A percentile compares a stretch with the other conserved stretches of the same genome.
These are phyloP conservation scores for Nasonia giraulti DNA, from an alignment of 1,140 invertebrate genomes.

Conservation along the genomic window DNA sequence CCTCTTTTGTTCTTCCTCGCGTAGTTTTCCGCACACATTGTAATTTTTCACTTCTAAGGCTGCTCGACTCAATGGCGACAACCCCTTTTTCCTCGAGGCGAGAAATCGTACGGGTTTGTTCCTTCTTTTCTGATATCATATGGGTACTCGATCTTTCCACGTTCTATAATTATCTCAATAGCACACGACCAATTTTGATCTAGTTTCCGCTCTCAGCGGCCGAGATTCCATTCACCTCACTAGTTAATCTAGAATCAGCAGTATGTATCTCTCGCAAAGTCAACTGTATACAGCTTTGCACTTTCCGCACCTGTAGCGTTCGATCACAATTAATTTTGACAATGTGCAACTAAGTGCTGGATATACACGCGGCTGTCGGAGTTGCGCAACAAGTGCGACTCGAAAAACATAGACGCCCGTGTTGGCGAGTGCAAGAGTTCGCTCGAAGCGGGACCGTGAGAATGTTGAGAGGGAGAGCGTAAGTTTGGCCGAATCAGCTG, in stretches of 20 bases:
- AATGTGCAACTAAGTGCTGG: constrained; percentile 8
- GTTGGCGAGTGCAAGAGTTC: neutral
- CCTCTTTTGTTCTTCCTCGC: constrained; percentile 2
- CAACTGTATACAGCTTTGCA: neutral
- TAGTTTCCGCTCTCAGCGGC: too few relatives aligned
- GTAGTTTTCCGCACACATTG: neutral
- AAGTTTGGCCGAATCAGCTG: neutral
- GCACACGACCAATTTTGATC: too few relatives aligned
- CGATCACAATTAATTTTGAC: constrained; percentile 23
- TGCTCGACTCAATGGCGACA: neutral
- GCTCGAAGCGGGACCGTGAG: constrained; percentile 31
- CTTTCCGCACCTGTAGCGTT: too few relatives aligned
- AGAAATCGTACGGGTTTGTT: neutral
- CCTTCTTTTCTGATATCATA: neutral
- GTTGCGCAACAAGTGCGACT: neutral
- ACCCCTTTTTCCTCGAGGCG: neutral
- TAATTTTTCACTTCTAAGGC: constrained; percentile 2
- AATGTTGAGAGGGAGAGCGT: neutral
- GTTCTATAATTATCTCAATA: neutral
- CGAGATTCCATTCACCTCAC: neutral
- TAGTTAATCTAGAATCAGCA: neutral
- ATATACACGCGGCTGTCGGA: neutral
- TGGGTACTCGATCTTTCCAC: neutral
- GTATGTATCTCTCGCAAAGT: too few relatives aligned
- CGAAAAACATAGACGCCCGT: neutral